phyloP scores from a whole-genome alignment of 2,113 vertebrate genomes.

The Junco hyemalis region DNA sequence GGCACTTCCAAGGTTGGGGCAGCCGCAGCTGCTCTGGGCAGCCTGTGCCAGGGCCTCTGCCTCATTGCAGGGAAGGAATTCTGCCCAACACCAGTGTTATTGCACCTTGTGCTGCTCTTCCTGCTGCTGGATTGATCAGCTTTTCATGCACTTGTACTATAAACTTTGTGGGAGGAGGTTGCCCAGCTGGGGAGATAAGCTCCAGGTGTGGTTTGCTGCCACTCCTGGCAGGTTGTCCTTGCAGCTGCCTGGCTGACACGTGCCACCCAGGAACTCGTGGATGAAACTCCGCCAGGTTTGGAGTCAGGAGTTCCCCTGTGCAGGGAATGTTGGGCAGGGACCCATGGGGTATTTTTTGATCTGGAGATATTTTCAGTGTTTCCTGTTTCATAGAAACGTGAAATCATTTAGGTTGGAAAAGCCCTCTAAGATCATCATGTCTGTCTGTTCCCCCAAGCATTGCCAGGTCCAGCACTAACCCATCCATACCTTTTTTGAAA shows the following conservation, averaged over 20 bases:
- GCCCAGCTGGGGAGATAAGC: neutral
- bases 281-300: neutral
- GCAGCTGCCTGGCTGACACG: neutral
- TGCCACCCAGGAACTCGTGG: neutral
- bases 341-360: accelerated
- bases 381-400: neutral
- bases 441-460: neutral
- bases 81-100: neutral
- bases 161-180: conserved; percentile 20
- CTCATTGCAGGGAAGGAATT: accelerated
- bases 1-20: neutral
- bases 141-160: neutral
- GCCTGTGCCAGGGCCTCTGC: neutral
- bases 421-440: neutral
- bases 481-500: neutral
- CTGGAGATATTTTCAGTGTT: neutral
- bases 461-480: neutral
- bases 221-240: neutral
- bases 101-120: neutral
- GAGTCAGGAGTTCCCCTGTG: neutral
- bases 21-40: neutral
- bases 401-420: neutral
- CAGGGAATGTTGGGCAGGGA: neutral
- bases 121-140: neutral
- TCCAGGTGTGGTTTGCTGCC: neutral